Percentiles rank a stretch among this genome's conserved stretches.
Conservation (phyloP, 2,888 invertebrate species). For the Pteria penguin region DNA sequence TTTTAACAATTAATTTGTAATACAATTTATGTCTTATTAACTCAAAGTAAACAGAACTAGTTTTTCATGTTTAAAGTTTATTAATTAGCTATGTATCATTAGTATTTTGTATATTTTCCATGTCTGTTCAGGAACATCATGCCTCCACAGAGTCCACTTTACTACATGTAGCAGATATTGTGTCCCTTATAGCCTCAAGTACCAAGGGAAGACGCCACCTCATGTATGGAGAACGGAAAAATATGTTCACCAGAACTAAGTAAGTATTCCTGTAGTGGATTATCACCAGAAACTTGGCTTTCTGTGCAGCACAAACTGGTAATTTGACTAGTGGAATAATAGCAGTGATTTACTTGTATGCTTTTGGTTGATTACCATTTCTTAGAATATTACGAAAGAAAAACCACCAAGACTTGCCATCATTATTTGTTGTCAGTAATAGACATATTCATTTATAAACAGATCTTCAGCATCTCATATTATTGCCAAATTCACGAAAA, state of each 20-base stretch:
- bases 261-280: no score
- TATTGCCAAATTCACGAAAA: slow-evolving; percentile 76
- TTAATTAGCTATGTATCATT: no score
- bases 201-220: slow-evolving; percentile 75
- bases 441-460: slow-evolving; percentile 4
- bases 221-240: slow-evolving; percentile 75
- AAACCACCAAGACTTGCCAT: not conserved
- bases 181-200: slow-evolving; percentile 76
- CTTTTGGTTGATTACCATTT: no score
- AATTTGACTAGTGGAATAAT: no score
- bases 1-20: no score
- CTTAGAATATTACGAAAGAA: no score
- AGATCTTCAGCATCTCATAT: slow-evolving; percentile 78
- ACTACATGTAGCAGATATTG: slow-evolving; percentile 77
- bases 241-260: slow-evolving; percentile 72
- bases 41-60: no score
- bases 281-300: no score
- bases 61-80: no score
- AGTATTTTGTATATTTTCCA: not conserved
- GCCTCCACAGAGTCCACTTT: slow-evolving; percentile 70
- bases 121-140: slow-evolving; percentile 53
- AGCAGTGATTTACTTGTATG: no score
- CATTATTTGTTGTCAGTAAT: not conserved
- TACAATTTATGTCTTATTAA: no score
- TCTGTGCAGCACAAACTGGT: no score